phyloP scores from a whole-genome alignment of 2,113 vertebrate genomes.

The Anser cygnoides region DNA sequence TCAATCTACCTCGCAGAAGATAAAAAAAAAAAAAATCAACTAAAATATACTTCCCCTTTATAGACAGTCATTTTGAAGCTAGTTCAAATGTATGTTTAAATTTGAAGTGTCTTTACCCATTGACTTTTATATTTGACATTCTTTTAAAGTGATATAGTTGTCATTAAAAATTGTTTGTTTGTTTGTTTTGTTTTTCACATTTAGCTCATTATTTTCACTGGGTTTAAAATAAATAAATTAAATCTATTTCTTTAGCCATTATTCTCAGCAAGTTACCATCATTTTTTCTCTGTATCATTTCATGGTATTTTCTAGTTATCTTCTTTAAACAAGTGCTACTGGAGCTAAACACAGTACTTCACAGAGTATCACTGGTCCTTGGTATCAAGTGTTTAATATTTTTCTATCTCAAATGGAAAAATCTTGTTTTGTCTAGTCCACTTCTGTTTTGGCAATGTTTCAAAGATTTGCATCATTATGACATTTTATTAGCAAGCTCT shows the following conservation, averaged over 20 bases:
- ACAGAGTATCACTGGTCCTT: background rate
- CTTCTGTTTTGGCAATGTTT: background rate
- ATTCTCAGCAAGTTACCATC: background rate
- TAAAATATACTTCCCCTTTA: background rate
- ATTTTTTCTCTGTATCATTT: background rate
- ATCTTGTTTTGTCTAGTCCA: background rate
- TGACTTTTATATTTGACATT: background rate
- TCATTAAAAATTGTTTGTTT: background rate
- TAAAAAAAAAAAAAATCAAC: background rate
- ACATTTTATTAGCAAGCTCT: background rate
- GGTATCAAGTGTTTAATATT: background rate
- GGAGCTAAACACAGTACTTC: background rate
- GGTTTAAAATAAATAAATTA: background rate
- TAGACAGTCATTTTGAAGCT: background rate
- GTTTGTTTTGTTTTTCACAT: background rate
- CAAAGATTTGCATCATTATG: background rate
- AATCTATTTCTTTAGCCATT: background rate
- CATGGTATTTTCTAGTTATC: background rate
- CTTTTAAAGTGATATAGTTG: background rate
- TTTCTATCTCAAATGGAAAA: background rate
- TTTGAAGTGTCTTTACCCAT: background rate
- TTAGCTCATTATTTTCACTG: background rate
- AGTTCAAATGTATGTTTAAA: background rate
- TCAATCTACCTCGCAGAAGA: background rate
- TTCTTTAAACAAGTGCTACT: background rate